Evolutionary conservation across 2,888 invertebrate species (phyloP).

Genomic region (Craniophora ligustri): DNA sequence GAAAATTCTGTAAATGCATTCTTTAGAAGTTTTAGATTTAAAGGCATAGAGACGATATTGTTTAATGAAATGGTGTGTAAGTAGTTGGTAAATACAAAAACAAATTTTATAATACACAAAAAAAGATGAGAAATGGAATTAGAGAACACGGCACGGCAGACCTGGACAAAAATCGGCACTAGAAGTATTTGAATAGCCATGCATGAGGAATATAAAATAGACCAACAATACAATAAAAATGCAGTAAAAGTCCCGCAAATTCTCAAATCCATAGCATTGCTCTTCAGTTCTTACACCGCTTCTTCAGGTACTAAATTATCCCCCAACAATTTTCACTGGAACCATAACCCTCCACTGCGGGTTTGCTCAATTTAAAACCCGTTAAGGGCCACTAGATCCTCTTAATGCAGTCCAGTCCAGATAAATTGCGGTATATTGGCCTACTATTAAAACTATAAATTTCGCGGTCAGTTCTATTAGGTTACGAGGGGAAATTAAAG

Average conservation of each 20-base stretch:
- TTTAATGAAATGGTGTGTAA: no score
- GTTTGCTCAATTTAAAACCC: constrained; percentile 65
- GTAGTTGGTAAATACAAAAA: no score
- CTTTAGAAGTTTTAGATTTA: constrained; percentile 17
- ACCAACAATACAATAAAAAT: no score
- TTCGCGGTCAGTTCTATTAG: constrained; percentile 64
- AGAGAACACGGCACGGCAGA: no score
- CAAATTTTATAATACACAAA: no score
- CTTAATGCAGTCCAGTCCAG: constrained; percentile 74
- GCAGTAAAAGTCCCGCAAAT: no score
- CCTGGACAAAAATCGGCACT: no score
- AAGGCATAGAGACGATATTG: constrained; percentile 17
- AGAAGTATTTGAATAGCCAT: no score
- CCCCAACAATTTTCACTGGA: constrained; percentile 14
- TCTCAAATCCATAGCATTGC: background rate
- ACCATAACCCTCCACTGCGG: constrained; percentile 13
- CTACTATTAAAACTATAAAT: constrained; percentile 84
- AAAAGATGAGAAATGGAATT: no score
- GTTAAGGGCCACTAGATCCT: constrained; percentile 65
- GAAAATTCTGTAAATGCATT: constrained; percentile 28
- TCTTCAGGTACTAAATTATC: background rate
- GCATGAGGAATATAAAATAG: no score
- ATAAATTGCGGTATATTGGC: constrained; percentile 76
- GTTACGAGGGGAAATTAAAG: constrained; percentile 62
- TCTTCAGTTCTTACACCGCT: no score